These are phyloP conservation scores for Gasteruption jaculator DNA, from an alignment of 2,888 invertebrate genomes.

Conservation along the genomic window DNA sequence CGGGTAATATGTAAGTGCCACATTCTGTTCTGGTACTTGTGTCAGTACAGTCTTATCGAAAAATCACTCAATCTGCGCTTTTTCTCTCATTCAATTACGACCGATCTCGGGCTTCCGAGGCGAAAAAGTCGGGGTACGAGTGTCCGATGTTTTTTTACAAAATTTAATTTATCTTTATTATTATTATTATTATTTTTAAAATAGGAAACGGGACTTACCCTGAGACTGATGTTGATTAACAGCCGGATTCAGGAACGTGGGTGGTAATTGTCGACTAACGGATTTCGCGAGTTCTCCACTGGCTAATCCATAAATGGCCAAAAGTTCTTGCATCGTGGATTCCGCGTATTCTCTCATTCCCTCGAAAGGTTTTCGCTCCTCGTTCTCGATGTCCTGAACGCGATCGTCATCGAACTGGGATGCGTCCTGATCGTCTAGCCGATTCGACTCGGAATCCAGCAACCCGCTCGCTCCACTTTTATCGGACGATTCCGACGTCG, in stretches of 20 bases:
- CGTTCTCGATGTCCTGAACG: conserved; percentile 23
- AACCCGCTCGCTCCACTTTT: conserved; percentile 39
- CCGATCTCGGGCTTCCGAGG: neutral
- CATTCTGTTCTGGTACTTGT: conserved; percentile 41
- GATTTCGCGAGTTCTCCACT: conserved; percentile 50
- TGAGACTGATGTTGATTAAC: conserved; percentile 36
- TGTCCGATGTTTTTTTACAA: neutral
- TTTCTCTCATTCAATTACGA: neutral
- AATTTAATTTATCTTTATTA: neutral
- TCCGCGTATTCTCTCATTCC: conserved; percentile 56
- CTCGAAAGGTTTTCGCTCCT: conserved; percentile 39
- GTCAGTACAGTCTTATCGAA: conserved; percentile 39
- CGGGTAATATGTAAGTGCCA: conserved; percentile 45
- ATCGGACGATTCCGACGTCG: conserved; percentile 47
- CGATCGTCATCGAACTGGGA: conserved; percentile 30
- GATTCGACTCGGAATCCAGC: conserved; percentile 33
- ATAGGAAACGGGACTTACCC: conserved; percentile 27
- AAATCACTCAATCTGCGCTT: conserved; percentile 21
- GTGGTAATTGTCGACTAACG: conserved; percentile 49
- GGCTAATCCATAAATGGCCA: conserved; percentile 55
- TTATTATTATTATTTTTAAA: neutral
- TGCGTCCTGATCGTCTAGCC: conserved; percentile 37
- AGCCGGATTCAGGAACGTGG: conserved; percentile 47
- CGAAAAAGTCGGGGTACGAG: too few species aligned
- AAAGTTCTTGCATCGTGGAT: conserved; percentile 56